Percentiles rank a stretch among this genome's conserved stretches.
Conservation (phyloP, 2,113 vertebrate genomes). For the Perca fluviatilis region DNA sequence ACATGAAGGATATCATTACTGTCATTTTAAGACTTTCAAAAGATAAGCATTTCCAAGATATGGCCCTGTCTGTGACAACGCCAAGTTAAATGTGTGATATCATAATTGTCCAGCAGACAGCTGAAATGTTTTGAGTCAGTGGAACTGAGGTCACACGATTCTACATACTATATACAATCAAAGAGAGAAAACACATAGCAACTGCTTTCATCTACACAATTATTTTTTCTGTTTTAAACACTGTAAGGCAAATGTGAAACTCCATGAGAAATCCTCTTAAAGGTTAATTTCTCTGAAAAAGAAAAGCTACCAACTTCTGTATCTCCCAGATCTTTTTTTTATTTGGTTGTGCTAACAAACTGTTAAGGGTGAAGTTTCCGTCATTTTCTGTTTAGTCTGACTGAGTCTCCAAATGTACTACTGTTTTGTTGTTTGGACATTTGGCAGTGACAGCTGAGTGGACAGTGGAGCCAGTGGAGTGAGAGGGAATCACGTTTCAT, state of each 20-base stretch:
- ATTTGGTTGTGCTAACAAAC: background rate
- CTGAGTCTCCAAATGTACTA: conserved; percentile 3
- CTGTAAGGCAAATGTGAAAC: background rate
- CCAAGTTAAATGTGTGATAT: background rate
- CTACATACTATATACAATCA: background rate
- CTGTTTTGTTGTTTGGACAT: background rate
- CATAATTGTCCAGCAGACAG: background rate
- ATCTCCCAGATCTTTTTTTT: background rate
- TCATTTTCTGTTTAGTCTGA: conserved; percentile 53
- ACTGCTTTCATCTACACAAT: no score
- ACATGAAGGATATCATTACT: conserved; percentile 5
- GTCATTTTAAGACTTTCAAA: background rate
- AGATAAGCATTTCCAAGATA: background rate
- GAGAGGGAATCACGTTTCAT: conserved; percentile 1
- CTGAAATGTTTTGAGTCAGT: background rate
- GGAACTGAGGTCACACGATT: background rate
- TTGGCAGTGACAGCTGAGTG: background rate
- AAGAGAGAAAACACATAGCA: background rate
- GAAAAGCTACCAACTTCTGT: background rate
- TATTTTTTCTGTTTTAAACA: background rate
- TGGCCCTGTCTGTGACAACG: background rate
- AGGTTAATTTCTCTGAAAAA: conserved; percentile 17
- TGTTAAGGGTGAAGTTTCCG: background rate
- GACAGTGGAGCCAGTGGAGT: conserved; percentile 2
- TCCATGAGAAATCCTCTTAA: background rate